Evolutionary conservation across 2,113 vertebrate genomes (phyloP), one percentile per base, ranked within the genome.

Genomic region (Paratilapia polleni): DNA sequence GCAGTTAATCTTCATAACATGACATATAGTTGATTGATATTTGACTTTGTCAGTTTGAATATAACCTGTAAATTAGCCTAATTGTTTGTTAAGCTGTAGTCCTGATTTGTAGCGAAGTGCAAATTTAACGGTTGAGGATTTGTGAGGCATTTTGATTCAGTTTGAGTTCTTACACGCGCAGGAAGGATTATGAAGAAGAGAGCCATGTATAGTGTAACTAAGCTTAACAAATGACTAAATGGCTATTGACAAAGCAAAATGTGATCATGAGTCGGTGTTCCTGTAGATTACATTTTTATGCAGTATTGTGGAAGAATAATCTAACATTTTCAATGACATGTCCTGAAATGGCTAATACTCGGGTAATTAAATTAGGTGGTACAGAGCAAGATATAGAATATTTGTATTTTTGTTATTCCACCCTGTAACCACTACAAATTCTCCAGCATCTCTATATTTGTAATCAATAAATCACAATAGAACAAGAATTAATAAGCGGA

Each of bases 81-180:
- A 66, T 66, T 68, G 38, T 47, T 68, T 47, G 63, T 5, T 43
- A 26, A 68, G 63, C 63, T 47, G 36, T 66, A 17, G 63, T 47
- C 22, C 64, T 68, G 38, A 68, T 47, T 68, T 68, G 22, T 47
- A 68, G 10, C 0, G 0, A 38, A 6, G 36, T 38, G 8, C 36
- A 38, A 38, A 6, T 38, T 38, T 38, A 38, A 38, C 8, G 36
- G 36, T 6, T 38, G 36, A 17, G 64, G 3, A 47, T 2, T 26
- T 43, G 26, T 68, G 14, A 26, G 26, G 8, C 5, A 19, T 68
- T 68, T 7, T 47, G 0, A 68, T 68, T 68, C 0, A 1, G 22
- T 68, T 68, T 68, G 38, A 68, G 63, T 26, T 68, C 38, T 68
- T 26, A 68, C 22, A 10, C 38, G 43, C 8, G 38, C 63, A 1